phyloP scores from a whole-genome alignment of 2,888 invertebrate genomes.

The Eupithecia centaureata region DNA sequence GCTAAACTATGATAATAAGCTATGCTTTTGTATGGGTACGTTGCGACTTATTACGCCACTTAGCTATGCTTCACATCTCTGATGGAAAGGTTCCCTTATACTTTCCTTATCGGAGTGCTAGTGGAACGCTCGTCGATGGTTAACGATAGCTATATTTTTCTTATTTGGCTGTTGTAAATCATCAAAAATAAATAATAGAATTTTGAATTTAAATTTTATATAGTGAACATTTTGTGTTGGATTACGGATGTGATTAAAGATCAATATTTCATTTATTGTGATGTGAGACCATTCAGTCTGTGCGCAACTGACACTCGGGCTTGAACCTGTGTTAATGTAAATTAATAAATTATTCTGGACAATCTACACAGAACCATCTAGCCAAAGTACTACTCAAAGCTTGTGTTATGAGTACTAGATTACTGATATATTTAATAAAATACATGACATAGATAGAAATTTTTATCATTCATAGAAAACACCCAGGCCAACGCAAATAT shows the following conservation, averaged over 20 bases:
- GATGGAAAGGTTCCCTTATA: neutral
- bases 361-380: no score
- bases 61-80: neutral
- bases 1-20: no score
- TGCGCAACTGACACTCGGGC: neutral
- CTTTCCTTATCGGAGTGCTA: neutral
- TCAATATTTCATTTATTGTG: neutral
- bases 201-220: neutral
- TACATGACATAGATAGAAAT: no score
- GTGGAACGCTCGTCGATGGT: neutral
- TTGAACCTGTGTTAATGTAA: neutral
- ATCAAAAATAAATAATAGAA: neutral
- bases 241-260: neutral
- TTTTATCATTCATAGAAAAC: no score
- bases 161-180: neutral
- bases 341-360: no score
- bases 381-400: no score
- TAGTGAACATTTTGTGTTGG: neutral
- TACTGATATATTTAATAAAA: no score
- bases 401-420: no score
- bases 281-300: neutral
- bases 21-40: neutral
- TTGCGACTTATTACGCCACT: neutral
- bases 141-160: neutral
- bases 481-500: no score